Evolutionary conservation across 1,140 invertebrate species (phyloP).

Genomic region (Grapholita molesta): DNA sequence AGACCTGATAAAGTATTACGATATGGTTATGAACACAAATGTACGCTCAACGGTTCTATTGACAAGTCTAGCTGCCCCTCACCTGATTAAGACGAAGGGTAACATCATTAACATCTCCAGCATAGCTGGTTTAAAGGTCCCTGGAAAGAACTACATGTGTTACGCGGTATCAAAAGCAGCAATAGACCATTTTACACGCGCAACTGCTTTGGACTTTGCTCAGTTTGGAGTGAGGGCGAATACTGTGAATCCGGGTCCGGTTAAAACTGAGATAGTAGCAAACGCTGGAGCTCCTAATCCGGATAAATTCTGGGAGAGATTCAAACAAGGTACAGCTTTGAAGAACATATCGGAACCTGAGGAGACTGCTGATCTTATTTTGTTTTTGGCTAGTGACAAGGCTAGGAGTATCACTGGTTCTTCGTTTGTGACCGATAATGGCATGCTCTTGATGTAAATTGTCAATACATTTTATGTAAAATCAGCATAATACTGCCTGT

Average conservation of each 20-base stretch:
- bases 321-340: conserved; percentile 70
- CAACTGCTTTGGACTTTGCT: conserved; percentile 86
- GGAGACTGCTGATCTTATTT: conserved; percentile 88
- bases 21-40: conserved; percentile 84
- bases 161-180: conserved; percentile 43
- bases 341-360: conserved; percentile 83
- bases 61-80: conserved; percentile 84
- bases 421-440: conserved; percentile 68
- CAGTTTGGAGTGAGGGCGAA: conserved; percentile 89
- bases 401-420: conserved; percentile 89
- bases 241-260: conserved; percentile 88
- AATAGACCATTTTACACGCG: conserved; percentile 70
- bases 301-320: conserved; percentile 28
- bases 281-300: conserved; percentile 82
- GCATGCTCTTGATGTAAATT: conserved; percentile 21
- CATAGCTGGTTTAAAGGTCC: conserved; percentile 79
- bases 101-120: conserved; percentile 89
- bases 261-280: conserved; percentile 87
- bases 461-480: neutral
- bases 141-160: conserved; percentile 22
- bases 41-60: conserved; percentile 84
- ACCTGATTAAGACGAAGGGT: conserved; percentile 83
- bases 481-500: no score
- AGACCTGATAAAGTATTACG: conserved; percentile 83
- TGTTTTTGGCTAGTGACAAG: conserved; percentile 88